Conservation (phyloP, 30 jellyfish, hydroid and myxozoan genomes). For the Chironex yamaguchii region DNA sequence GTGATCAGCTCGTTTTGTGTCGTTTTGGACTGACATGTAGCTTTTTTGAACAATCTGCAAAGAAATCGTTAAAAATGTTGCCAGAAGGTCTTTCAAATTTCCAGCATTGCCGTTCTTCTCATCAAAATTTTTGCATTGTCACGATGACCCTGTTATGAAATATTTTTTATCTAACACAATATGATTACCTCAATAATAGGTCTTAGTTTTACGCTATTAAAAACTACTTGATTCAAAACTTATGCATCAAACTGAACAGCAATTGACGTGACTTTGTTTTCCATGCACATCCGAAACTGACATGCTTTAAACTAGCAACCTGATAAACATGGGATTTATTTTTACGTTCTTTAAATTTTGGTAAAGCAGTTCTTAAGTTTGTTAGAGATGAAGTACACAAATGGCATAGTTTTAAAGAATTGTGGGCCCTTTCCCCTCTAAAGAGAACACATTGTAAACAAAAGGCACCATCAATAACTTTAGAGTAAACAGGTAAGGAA, state of each 20-base stretch:
- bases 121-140: conserved; percentile 32
- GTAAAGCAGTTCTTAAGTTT: conserved; percentile 3
- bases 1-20: conserved; percentile 12
- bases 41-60: no score
- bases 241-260: not conserved
- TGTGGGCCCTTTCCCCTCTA: conserved; percentile 22
- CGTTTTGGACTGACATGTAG: conserved; percentile 50
- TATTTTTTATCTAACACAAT: conserved; percentile 62
- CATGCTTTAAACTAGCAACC: not conserved
- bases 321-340: conserved; percentile 7
- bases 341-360: not conserved
- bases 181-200: conserved; percentile 77
- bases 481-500: no score
- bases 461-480: no score
- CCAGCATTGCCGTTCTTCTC: conserved; percentile 36
- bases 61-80: no score
- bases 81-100: conserved; percentile 58
- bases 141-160: conserved; percentile 71
- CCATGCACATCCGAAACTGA: not conserved
- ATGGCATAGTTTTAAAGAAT: not conserved
- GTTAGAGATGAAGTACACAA: conserved; percentile 8
- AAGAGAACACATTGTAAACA: no score
- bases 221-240: not conserved
- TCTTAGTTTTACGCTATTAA: conserved; percentile 31
- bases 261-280: not conserved